Base-by-base conservation (phyloP, 1,140 invertebrate genomes). In the Thaumetopoea pityocampa region DNA sequence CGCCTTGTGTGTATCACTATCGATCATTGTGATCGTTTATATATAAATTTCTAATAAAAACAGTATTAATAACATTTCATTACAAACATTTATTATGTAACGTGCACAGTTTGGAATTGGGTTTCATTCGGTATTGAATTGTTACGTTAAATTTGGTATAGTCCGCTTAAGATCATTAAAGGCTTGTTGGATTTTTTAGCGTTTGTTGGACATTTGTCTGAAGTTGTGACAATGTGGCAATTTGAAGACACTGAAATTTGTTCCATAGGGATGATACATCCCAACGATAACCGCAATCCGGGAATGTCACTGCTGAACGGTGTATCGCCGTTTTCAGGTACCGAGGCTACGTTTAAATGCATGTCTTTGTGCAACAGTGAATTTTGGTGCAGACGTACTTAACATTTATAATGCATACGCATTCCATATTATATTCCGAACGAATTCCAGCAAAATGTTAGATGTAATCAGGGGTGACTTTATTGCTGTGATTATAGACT, bases 201-300 rank as follows among this genome's bases (percentile, higher is more conserved):
- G n/a, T n/a, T n/a, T n/a, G n/a, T n/a, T n/a, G n/a, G n/a, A n/a
- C n/a, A n/a, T n/a, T n/a, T n/a, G n/a, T n/a, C n/a, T n/a, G n/a
- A 38, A 41, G 18, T 11, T 3, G 46, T 22, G 40, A 58, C 51
- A 28, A 85, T 87, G 83, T 89, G 87, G 86, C 81, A 85, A 58
- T 83, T 85, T 37, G 86, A 87, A 61, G 89, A 87, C 59, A 88
- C 89, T 37, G 90, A 91, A 84, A 91, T 91, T 78, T 91, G 87
- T 62, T 91, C 90, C 54, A 91, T 92, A 60, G 90, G 90, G 63
- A 91, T 92, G 90, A 86, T 92, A 55, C 76, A 80, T 52, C 86
- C 87, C 9, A 91, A 90, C 47, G 86, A 89, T 61, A 91, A 90
- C 84, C 87, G 89, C 43, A 89, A 90, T 56, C 91, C 90, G 44